Evolutionary conservation across 2,113 vertebrate genomes (phyloP).

Genomic region (Ahaetulla prasina): DNA sequence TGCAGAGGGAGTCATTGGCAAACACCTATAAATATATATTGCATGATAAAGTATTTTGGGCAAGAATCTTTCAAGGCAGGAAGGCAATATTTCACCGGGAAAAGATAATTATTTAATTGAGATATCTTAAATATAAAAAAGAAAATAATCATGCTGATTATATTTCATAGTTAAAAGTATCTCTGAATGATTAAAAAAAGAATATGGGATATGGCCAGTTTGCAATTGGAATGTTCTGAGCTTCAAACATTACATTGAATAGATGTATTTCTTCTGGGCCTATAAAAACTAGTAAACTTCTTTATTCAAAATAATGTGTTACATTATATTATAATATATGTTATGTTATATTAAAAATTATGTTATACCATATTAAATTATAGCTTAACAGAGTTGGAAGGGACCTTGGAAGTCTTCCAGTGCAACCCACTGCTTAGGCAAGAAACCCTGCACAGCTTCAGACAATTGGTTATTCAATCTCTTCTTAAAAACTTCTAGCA

Average conservation of each 20-base stretch:
- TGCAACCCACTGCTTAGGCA: too few species aligned
- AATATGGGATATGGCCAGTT: not conserved
- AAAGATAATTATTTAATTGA: conserved; percentile 31
- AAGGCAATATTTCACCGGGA: conserved; percentile 29
- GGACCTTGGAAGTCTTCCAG: too few species aligned
- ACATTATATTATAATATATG: too few species aligned
- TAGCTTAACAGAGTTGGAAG: too few species aligned
- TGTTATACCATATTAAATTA: too few species aligned
- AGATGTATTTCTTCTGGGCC: not conserved
- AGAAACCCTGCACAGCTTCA: too few species aligned
- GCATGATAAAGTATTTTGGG: conserved; percentile 41
- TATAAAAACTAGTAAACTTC: not conserved
- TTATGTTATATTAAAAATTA: too few species aligned
- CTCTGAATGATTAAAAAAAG: not conserved
- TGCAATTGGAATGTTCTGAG: not conserved
- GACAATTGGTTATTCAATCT: too few species aligned
- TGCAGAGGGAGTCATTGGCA: conserved; percentile 51
- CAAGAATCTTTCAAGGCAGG: conserved; percentile 36
- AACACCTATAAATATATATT: conserved; percentile 39
- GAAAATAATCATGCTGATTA: not conserved
- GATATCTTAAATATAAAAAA: conserved; percentile 6
- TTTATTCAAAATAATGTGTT: not conserved
- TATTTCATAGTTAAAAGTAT: not conserved
- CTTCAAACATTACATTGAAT: not conserved
- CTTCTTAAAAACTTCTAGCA: too few species aligned